These are phyloP conservation scores for Proctacanthus coquilletti DNA, from an alignment of 1,140 invertebrate species.

Conservation along the genomic window DNA sequence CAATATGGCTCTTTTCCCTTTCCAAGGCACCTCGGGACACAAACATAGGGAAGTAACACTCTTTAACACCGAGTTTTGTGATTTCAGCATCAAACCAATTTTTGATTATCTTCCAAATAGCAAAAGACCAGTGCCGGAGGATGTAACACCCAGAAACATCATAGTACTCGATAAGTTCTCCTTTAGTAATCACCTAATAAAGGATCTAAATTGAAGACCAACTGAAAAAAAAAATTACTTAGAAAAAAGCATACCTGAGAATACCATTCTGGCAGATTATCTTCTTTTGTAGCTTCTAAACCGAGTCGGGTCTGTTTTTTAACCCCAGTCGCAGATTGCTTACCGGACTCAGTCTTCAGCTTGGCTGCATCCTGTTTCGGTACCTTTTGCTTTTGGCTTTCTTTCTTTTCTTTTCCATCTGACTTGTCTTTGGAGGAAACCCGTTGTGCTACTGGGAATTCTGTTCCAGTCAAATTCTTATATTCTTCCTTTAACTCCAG, in stretches of 20 bases:
- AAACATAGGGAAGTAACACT: constrained; percentile 98
- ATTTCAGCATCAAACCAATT: constrained; percentile 82
- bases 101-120: constrained; percentile 91
- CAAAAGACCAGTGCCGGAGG: constrained; percentile 87
- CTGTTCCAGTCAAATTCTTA: constrained; percentile 54
- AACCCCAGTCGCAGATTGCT: constrained; percentile 30
- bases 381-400: constrained; percentile 19
- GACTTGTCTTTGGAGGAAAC: constrained; percentile 15
- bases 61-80: constrained; percentile 85
- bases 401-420: constrained; percentile 18
- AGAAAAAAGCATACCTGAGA: constrained; percentile 50
- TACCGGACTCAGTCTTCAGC: constrained; percentile 23
- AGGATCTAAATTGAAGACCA: background rate
- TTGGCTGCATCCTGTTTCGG: no score
- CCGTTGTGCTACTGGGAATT: constrained; percentile 37
- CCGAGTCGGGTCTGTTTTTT: constrained; percentile 89
- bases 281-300: constrained; percentile 81
- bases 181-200: constrained; percentile 70
- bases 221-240: background rate
- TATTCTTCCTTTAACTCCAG: constrained; percentile 64
- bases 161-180: constrained; percentile 98
- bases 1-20: constrained; percentile 92
- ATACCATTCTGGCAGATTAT: constrained; percentile 95
- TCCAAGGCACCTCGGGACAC: constrained; percentile 80
- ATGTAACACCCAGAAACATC: constrained; percentile 99